Evolutionary conservation across 2,888 invertebrate species (phyloP).

Genomic region (Eilema griseolum): DNA sequence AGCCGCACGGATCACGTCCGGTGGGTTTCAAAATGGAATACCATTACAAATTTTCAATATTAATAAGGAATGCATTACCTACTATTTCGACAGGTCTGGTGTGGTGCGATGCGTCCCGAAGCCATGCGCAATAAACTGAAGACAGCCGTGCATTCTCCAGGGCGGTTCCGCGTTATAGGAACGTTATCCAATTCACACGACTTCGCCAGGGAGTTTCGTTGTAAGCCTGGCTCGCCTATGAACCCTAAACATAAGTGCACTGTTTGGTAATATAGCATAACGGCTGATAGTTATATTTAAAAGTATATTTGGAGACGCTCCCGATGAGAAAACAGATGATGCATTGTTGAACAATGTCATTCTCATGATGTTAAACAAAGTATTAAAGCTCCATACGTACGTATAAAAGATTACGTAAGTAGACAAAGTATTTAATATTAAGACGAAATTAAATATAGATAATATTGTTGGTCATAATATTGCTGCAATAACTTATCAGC

Average conservation of each 20-base stretch:
- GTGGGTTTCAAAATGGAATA: no score
- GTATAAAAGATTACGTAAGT: not conserved
- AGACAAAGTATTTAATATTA: not conserved
- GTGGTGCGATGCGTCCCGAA: slow-evolving; percentile 93
- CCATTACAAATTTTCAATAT: no score
- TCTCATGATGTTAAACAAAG: not conserved
- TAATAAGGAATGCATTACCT: no score
- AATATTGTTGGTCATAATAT: not conserved
- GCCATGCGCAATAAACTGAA: slow-evolving; percentile 93
- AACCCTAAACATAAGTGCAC: slow-evolving; percentile 92
- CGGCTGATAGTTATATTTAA: not conserved
- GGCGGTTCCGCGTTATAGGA: slow-evolving; percentile 93
- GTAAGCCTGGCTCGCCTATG: slow-evolving; percentile 91
- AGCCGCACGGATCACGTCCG: no score
- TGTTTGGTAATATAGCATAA: slow-evolving; percentile 89
- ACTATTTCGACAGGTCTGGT: slow-evolving; percentile 88
- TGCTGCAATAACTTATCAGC: no score
- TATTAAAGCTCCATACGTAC: not conserved
- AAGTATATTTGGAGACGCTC: not conserved
- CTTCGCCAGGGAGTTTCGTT: slow-evolving; percentile 91
- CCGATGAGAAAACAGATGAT: not conserved
- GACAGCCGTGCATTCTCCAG: slow-evolving; percentile 94
- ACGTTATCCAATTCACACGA: slow-evolving; percentile 92
- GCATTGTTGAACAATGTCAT: not conserved
- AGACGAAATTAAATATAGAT: not conserved